Conservation (phyloP, 2,113 vertebrate genomes). For the Tragelaphus strepsiceros region DNA sequence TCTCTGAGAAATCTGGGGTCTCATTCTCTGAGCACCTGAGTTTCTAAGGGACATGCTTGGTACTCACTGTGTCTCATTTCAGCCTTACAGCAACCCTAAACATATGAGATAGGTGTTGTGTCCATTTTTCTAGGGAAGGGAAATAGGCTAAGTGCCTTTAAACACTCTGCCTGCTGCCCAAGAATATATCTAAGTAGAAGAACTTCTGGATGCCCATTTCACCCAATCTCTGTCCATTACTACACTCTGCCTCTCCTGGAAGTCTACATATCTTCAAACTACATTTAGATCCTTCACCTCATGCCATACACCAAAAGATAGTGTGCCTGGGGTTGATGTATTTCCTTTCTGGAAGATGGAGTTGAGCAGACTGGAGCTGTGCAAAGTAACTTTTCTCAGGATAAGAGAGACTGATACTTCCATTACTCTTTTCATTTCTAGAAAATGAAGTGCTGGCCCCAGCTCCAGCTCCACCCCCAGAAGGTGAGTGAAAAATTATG, state of each 20-base stretch:
- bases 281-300: background rate
- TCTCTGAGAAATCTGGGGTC: background rate
- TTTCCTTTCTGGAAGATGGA: background rate
- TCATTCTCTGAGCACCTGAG: background rate
- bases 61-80: background rate
- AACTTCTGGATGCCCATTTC: background rate
- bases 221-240: background rate
- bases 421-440: conserved; percentile 70
- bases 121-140: background rate
- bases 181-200: background rate
- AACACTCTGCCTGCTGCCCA: background rate
- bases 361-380: background rate
- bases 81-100: background rate
- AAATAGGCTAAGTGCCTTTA: background rate
- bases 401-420: background rate
- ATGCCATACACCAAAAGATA: background rate
- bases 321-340: background rate
- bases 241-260: background rate
- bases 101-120: background rate
- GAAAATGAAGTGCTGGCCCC: conserved; percentile 77
- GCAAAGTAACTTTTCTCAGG: background rate
- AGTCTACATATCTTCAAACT: background rate
- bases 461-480: conserved; percentile 57
- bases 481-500: conserved; percentile 77
- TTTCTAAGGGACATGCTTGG: background rate